These are phyloP conservation scores for Pyrrhia umbra DNA, from an alignment of 2,888 invertebrate genomes.

Conservation along the genomic window DNA sequence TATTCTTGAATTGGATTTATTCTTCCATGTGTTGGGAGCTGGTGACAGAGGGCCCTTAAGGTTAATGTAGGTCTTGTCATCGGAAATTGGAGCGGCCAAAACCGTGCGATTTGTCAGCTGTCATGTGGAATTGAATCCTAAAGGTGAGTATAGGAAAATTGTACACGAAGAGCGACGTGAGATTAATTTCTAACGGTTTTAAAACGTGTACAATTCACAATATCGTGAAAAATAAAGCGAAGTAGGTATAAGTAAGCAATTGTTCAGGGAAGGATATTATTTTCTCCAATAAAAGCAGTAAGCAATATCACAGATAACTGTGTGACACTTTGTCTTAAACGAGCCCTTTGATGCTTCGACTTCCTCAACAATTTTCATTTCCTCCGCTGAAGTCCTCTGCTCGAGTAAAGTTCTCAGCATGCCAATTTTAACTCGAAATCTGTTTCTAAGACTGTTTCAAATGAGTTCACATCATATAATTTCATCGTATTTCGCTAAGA, in stretches of 20 bases:
- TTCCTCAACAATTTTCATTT: conserved; percentile 86
- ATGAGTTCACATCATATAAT: conserved; percentile 69
- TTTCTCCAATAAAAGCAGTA: conserved; percentile 50
- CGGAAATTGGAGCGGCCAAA: conserved; percentile 84
- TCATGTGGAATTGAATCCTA: conserved; percentile 81
- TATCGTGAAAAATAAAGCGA: conserved; percentile 12
- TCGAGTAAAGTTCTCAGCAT: conserved; percentile 73
- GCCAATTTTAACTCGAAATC: conserved; percentile 78
- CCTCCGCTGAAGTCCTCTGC: conserved; percentile 76
- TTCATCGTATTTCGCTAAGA: conserved; percentile 61
- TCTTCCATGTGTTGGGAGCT: conserved; percentile 80
- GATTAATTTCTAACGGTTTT: conserved; percentile 39
- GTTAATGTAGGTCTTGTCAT: conserved; percentile 88
- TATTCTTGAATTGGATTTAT: conserved; percentile 88
- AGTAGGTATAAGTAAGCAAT: conserved; percentile 27
- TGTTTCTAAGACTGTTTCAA: conserved; percentile 65
- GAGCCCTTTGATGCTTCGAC: conserved; percentile 78
- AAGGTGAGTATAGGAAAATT: conserved; percentile 69
- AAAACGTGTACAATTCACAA: not conserved
- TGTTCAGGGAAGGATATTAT: conserved; percentile 48
- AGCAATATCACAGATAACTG: conserved; percentile 72
- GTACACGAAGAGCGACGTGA: conserved; percentile 49
- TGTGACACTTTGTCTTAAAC: conserved; percentile 77
- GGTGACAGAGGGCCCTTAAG: conserved; percentile 86
- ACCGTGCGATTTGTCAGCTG: conserved; percentile 85